phyloP scores from a whole-genome alignment of 2,888 invertebrate genomes.

The Oxystoma pomonae region DNA sequence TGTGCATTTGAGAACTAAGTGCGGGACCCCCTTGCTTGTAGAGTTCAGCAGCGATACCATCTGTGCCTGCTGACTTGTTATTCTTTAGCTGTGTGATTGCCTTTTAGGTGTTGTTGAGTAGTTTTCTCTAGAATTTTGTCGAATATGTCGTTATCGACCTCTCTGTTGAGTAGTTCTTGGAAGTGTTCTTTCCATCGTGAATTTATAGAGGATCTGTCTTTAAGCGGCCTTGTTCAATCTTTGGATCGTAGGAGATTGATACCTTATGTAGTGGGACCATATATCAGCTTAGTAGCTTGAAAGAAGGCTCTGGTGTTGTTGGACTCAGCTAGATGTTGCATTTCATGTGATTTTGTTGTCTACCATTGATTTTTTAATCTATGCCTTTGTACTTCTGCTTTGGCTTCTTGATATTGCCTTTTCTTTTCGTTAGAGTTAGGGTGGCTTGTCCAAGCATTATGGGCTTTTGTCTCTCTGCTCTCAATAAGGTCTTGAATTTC shows the following conservation, averaged over 20 bases:
- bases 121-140: background rate
- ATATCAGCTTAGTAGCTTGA: background rate
- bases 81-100: too few species aligned
- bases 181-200: background rate
- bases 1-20: too few species aligned
- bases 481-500: too few species aligned
- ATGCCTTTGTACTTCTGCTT: slow-evolving; percentile 14
- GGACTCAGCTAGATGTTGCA: background rate
- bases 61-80: too few species aligned
- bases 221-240: background rate
- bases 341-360: background rate
- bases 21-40: too few species aligned
- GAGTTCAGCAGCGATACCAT: too few species aligned
- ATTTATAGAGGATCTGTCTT: background rate
- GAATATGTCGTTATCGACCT: background rate
- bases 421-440: too few species aligned
- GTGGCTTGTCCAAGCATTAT: too few species aligned
- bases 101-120: background rate
- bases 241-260: background rate
- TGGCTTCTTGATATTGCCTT: too few species aligned
- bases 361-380: slow-evolving; percentile 22
- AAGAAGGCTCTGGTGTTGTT: background rate
- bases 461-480: too few species aligned
- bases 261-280: background rate
- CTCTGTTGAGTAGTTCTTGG: background rate